Evolutionary conservation across 2,797 vertebrate genomes (phyloP).

Genomic region (Sebastes steindachneri): DNA sequence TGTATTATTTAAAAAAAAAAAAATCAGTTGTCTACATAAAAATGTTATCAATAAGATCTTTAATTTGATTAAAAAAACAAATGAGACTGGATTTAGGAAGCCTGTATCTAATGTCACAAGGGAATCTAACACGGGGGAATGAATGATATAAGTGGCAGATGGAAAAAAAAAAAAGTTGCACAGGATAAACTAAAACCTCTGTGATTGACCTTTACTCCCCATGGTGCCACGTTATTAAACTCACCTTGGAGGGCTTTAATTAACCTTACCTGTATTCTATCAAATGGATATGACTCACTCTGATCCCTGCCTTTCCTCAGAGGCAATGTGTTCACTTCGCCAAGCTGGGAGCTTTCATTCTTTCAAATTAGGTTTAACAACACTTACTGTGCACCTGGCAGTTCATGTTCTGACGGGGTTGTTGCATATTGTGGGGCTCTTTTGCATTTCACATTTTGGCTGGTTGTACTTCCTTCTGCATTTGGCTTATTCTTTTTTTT

Average conservation of each 20-base stretch:
- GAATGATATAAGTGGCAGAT: not conserved
- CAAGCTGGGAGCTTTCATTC: slow-evolving; percentile 38
- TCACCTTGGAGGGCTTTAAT: slow-evolving; percentile 9
- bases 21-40: no score
- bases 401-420: not conserved
- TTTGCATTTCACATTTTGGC: not conserved
- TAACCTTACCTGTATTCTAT: slow-evolving; percentile 36
- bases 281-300: slow-evolving; percentile 18
- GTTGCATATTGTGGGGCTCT: not conserved
- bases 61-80: not conserved
- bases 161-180: not conserved
- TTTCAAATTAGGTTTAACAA: slow-evolving; percentile 57
- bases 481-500: not conserved
- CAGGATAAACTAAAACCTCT: not conserved
- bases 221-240: slow-evolving; percentile 19
- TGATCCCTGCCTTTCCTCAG: slow-evolving; percentile 31
- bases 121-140: not conserved
- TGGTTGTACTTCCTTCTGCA: not conserved
- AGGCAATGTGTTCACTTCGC: slow-evolving; percentile 28
- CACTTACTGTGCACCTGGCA: slow-evolving; percentile 39
- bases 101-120: not conserved
- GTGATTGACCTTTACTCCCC: slow-evolving; percentile 7
- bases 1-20: no score
- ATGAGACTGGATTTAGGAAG: not conserved
- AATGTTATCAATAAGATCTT: not conserved